phyloP scores from a whole-genome alignment of 2,888 invertebrate genomes.

The Frankliniella intonsa region DNA sequence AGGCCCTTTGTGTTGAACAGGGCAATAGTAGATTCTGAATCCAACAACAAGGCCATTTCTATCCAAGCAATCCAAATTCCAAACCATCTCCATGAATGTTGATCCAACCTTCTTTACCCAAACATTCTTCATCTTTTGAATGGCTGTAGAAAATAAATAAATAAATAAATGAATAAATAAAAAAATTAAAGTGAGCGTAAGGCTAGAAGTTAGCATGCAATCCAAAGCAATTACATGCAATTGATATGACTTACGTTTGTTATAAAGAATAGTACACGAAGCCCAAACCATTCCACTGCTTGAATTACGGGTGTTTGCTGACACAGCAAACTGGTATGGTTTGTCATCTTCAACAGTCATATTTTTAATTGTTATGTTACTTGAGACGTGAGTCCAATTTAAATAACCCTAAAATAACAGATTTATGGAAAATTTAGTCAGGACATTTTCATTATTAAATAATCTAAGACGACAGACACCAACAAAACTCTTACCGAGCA shows the following conservation, averaged over 20 bases:
- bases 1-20: slow-evolving; percentile 43
- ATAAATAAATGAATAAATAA: slow-evolving; percentile 28
- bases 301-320: slow-evolving; percentile 62
- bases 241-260: slow-evolving; percentile 42
- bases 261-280: slow-evolving; percentile 60
- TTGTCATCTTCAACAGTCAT: slow-evolving; percentile 56
- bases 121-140: slow-evolving; percentile 56
- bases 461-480: not conserved
- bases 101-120: slow-evolving; percentile 52
- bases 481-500: slow-evolving; percentile 49
- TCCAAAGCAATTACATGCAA: slow-evolving; percentile 18
- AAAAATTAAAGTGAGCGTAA: slow-evolving; percentile 27
- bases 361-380: slow-evolving; percentile 51
- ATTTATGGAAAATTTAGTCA: slow-evolving; percentile 28
- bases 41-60: slow-evolving; percentile 66
- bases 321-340: slow-evolving; percentile 73
- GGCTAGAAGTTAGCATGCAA: not conserved
- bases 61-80: slow-evolving; percentile 74
- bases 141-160: slow-evolving; percentile 41
- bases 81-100: slow-evolving; percentile 59
- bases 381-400: slow-evolving; percentile 55
- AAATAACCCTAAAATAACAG: slow-evolving; percentile 52
- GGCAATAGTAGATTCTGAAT: slow-evolving; percentile 72
- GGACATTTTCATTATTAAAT: not conserved
- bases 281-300: slow-evolving; percentile 87